Conservation (phyloP, 1,140 invertebrate species). For the Drosophila dunni region DNA sequence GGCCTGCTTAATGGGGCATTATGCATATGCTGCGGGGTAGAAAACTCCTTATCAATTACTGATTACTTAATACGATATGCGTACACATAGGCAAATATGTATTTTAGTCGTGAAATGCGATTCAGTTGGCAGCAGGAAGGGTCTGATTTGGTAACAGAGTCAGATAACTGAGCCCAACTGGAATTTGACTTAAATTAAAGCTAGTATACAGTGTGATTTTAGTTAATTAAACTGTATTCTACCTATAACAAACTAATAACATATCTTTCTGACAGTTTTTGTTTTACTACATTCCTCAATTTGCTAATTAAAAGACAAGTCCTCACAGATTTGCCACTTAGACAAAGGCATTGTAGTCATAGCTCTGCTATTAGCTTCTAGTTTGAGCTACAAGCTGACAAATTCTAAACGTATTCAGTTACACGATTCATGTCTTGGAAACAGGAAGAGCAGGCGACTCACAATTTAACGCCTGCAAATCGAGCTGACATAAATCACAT, state of each 20-base stretch:
- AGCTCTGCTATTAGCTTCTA: neutral
- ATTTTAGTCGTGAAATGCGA: neutral
- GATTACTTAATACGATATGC: neutral
- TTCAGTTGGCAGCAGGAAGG: neutral
- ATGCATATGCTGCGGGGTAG: neutral
- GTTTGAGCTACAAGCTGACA: neutral
- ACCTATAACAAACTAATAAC: too few relatives aligned
- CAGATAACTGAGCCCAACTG: too few relatives aligned
- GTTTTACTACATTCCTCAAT: too few relatives aligned
- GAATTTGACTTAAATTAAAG: too few relatives aligned
- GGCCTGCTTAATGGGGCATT: constrained; percentile 53
- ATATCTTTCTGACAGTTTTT: neutral
- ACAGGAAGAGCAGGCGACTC: neutral
- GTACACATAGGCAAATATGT: neutral
- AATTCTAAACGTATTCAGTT: neutral
- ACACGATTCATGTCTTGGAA: neutral
- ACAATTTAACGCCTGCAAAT: constrained; percentile 38
- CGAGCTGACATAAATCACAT: constrained; percentile 63
- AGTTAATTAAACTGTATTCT: too few relatives aligned
- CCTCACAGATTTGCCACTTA: neutral
- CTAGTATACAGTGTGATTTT: too few relatives aligned
- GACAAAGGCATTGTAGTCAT: neutral
- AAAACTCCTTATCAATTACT: constrained; percentile 8
- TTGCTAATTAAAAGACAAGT: neutral
- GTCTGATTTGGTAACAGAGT: too few relatives aligned